These are phyloP conservation scores for Merops nubicus DNA, from an alignment of 2,113 vertebrate genomes.

Conservation along the genomic window DNA sequence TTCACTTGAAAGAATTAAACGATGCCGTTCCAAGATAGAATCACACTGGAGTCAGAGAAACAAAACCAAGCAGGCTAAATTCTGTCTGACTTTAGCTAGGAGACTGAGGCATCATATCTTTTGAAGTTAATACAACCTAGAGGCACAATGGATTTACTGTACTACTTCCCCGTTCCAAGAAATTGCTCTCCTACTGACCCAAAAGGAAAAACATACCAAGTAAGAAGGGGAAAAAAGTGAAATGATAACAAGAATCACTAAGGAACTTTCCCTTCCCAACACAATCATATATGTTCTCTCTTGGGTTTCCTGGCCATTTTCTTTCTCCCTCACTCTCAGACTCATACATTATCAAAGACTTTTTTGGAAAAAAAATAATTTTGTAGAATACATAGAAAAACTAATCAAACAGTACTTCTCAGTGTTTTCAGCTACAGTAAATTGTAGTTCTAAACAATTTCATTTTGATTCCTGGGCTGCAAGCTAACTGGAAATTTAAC, in stretches of 20 bases:
- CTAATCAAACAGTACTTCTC: background rate
- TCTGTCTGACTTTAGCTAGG: background rate
- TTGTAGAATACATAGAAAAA: background rate
- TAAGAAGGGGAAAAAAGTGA: background rate
- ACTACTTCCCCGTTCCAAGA: background rate
- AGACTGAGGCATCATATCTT: background rate
- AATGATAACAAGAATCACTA: background rate
- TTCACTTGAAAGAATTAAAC: conserved; percentile 44
- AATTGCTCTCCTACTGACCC: background rate
- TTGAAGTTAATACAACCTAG: conserved; percentile 15
- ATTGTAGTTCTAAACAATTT: background rate
- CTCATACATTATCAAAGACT: background rate
- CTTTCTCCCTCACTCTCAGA: background rate
- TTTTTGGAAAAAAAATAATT: background rate
- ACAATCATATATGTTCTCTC: background rate
- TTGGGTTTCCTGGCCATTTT: background rate
- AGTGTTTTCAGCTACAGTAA: background rate
- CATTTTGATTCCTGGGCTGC: background rate
- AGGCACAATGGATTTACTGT: conserved; percentile 60
- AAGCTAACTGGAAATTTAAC: background rate
- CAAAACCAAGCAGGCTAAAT: conserved; percentile 23
- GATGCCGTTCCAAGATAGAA: background rate
- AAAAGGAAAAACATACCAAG: background rate
- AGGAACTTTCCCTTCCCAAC: background rate
- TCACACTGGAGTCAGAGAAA: background rate